These are phyloP conservation scores for Latrodectus geometricus DNA, from an alignment of 1,140 invertebrate genomes.

Conservation along the genomic window DNA sequence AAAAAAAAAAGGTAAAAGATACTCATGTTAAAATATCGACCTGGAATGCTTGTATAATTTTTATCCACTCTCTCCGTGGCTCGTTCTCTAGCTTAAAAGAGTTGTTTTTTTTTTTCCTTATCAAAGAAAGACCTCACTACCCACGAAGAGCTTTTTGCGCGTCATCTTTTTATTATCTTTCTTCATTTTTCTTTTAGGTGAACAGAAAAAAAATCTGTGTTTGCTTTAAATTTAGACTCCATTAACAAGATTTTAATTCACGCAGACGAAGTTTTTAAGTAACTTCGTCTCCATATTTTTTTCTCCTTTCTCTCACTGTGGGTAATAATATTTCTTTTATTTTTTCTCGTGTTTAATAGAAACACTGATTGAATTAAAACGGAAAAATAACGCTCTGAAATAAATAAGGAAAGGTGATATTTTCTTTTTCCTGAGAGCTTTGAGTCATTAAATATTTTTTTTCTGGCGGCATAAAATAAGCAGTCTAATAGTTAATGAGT, in stretches of 20 bases:
- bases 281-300: background rate
- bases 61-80: background rate
- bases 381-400: background rate
- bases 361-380: constrained; percentile 41
- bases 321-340: background rate
- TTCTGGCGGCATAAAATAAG: background rate
- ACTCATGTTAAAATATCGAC: constrained; percentile 41
- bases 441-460: background rate
- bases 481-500: background rate
- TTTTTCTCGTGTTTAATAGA: background rate
- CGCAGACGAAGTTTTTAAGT: constrained; percentile 34
- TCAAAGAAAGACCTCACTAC: constrained; percentile 2
- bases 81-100: constrained; percentile 32
- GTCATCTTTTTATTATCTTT: constrained; percentile 18
- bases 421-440: background rate
- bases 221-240: constrained; percentile 41
- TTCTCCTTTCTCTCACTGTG: background rate
- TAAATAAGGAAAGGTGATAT: background rate
- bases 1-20: background rate
- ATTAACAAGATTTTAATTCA: constrained; percentile 48
- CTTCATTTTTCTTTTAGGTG: background rate
- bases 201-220: constrained; percentile 5
- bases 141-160: constrained; percentile 10
- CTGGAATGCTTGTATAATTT: constrained; percentile 43
- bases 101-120: background rate